These are phyloP conservation scores for Candidula unifasciata DNA, from an alignment of 2,888 invertebrate genomes.

Conservation along the genomic window DNA sequence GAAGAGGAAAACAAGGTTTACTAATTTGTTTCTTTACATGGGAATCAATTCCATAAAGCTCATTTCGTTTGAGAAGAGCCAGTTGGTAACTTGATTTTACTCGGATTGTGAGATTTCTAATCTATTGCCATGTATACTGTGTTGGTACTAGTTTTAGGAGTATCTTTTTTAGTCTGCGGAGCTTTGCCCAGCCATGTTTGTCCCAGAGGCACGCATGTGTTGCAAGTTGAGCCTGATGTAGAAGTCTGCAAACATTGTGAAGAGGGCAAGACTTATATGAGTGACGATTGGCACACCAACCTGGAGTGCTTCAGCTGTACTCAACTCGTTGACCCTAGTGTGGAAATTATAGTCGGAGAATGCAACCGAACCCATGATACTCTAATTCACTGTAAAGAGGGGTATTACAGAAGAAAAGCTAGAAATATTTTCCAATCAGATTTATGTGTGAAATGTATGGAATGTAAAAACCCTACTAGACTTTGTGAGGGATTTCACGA, in stretches of 20 bases:
- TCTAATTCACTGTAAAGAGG: not conserved
- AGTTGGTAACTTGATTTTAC: no score
- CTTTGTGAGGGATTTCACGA: constrained; percentile 2
- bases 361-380: not conserved
- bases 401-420: not conserved
- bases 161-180: no score
- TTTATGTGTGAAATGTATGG: not conserved
- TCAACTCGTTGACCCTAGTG: not conserved
- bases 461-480: not conserved
- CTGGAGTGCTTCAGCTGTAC: not conserved
- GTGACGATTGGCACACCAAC: not conserved
- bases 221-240: not conserved
- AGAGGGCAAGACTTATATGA: not conserved
- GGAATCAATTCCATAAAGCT: no score
- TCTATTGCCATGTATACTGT: not conserved
- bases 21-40: no score
- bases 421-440: not conserved
- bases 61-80: no score
- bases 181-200: not conserved
- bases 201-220: not conserved
- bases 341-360: not conserved
- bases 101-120: no score
- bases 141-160: not conserved
- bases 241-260: not conserved
- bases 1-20: no score